Percentiles rank a stretch among this genome's conserved stretches.
Evolutionary conservation across 2,888 invertebrate genomes (phyloP).

Genomic region (Archips crataeganus): DNA sequence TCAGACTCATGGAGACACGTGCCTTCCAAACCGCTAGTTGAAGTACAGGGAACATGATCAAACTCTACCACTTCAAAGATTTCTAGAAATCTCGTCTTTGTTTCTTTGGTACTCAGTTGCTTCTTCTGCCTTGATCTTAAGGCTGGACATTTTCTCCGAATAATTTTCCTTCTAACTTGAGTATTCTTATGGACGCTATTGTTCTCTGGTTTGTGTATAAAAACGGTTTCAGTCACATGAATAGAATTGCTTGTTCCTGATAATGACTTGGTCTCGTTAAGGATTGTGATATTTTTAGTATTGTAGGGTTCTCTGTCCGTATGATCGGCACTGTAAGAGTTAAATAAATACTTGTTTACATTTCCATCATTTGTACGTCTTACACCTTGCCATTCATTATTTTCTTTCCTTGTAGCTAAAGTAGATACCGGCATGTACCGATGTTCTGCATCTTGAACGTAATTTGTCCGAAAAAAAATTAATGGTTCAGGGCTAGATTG

Average conservation of each 20-base stretch:
- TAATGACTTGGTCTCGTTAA: neutral
- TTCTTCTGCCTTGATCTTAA: constrained; percentile 47
- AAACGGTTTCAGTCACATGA: constrained; percentile 19
- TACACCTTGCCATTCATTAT: constrained; percentile 25
- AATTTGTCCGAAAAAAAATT: constrained; percentile 29
- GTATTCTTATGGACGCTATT: constrained; percentile 48
- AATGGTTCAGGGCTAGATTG: constrained; percentile 24
- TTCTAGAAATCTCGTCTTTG: constrained; percentile 83
- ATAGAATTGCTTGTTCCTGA: neutral
- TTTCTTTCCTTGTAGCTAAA: neutral
- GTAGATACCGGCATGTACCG: constrained; percentile 34
- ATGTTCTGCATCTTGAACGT: constrained; percentile 38
- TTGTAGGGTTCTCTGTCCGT: neutral
- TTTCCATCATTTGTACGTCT: constrained; percentile 1
- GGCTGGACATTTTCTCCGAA: constrained; percentile 56
- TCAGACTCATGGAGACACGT: constrained; percentile 89
- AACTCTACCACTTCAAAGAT: constrained; percentile 90
- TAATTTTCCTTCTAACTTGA: constrained; percentile 51
- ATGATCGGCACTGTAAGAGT: neutral
- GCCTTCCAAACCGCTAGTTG: constrained; percentile 87
- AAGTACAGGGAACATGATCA: constrained; percentile 87
- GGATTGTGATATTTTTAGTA: neutral
- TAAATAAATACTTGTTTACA: neutral
- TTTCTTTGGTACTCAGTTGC: constrained; percentile 44
- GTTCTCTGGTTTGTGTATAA: constrained; percentile 44